phyloP scores from a whole-genome alignment of 1,140 invertebrate genomes.

The Camponotus pennsylvanicus region DNA sequence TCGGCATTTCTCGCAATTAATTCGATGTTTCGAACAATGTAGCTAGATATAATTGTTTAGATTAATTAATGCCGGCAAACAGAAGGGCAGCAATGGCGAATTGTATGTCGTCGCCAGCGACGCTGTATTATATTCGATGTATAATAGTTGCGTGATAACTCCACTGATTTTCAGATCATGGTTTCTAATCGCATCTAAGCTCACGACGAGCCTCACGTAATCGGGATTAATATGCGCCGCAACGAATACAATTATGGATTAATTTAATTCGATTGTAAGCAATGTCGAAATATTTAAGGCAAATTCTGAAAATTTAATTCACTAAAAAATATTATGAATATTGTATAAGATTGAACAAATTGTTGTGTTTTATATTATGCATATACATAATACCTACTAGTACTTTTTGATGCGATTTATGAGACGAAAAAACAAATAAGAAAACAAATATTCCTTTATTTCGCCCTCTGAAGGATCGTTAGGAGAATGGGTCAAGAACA shows the following conservation, averaged over 20 bases:
- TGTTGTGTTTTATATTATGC: neutral
- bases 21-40: constrained; percentile 82
- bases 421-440: neutral
- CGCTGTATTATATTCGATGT: neutral
- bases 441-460: neutral
- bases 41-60: constrained; percentile 80
- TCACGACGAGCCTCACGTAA: constrained; percentile 4
- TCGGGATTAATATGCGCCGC: constrained; percentile 25
- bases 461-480: neutral
- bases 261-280: neutral
- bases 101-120: constrained; percentile 72
- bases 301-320: neutral
- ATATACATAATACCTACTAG: neutral
- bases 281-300: neutral
- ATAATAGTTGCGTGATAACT: constrained; percentile 19
- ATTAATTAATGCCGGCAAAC: constrained; percentile 80
- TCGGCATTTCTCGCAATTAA: constrained; percentile 79
- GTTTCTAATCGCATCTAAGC: constrained; percentile 14
- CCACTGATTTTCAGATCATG: constrained; percentile 60
- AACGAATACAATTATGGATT: neutral
- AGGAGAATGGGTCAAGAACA: neutral
- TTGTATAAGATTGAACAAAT: neutral
- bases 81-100: constrained; percentile 69
- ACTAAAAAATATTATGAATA: constrained; percentile 12
- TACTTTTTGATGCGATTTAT: neutral